A percentile compares a stretch with the other conserved stretches of the same genome.
Evolutionary conservation across 2,113 vertebrate species (phyloP).

Genomic region (Desmodus rotundus): DNA sequence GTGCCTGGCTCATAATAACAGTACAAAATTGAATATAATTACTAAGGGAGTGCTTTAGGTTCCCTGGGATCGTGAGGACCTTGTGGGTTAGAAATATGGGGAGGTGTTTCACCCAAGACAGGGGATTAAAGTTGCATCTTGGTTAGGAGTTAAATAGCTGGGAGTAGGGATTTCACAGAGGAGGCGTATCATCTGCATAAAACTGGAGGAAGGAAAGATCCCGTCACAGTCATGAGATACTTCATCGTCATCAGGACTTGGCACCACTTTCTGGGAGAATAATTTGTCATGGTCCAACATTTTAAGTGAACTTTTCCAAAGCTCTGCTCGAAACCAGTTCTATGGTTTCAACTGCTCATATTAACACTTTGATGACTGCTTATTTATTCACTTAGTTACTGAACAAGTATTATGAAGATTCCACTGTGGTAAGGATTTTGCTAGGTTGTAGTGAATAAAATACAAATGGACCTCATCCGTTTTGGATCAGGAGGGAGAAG

Average conservation of each 20-base stretch:
- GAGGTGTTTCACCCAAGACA: background rate
- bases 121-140: background rate
- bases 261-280: constrained; percentile 5
- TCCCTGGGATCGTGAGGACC: background rate
- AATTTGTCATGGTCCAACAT: constrained; percentile 21
- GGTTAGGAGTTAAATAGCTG: background rate
- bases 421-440: background rate
- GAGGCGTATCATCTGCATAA: background rate
- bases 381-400: background rate
- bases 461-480: background rate
- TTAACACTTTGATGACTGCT: background rate
- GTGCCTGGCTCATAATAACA: background rate
- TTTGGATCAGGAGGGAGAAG: background rate
- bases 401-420: background rate
- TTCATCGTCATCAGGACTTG: background rate
- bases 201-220: background rate
- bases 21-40: background rate
- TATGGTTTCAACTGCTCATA: background rate
- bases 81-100: background rate
- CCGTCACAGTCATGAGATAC: background rate
- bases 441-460: background rate
- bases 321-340: background rate
- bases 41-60: background rate
- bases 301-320: background rate
- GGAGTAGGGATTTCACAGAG: background rate